These are phyloP conservation scores for Opisthograptis luteolata DNA, from an alignment of 2,888 invertebrate species.

Conservation along the genomic window DNA sequence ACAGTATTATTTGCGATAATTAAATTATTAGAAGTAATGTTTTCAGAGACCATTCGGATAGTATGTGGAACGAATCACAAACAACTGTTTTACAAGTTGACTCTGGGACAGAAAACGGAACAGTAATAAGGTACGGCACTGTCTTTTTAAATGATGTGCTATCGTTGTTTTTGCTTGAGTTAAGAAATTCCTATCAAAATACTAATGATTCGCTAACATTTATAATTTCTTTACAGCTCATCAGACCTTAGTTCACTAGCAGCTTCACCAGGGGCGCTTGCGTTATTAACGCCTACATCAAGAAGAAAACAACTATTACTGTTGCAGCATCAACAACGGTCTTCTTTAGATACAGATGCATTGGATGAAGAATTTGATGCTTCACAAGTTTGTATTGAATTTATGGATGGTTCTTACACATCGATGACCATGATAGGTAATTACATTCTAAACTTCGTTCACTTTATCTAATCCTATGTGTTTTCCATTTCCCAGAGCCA, in stretches of 20 bases:
- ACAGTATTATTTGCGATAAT: not conserved
- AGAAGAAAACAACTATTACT: constrained; percentile 90
- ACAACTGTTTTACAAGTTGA: constrained; percentile 92
- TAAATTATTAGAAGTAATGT: constrained; percentile 3
- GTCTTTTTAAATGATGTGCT: not conserved
- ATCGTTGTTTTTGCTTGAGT: not conserved
- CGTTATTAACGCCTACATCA: constrained; percentile 90
- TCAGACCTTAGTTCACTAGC: constrained; percentile 81
- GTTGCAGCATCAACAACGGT: constrained; percentile 93
- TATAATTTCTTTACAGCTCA: constrained; percentile 60
- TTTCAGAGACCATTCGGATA: constrained; percentile 91
- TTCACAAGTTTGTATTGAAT: constrained; percentile 73
- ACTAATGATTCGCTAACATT: too few species aligned
- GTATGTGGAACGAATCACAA: constrained; percentile 95
- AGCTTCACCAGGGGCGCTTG: constrained; percentile 82
- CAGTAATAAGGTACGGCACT: constrained; percentile 81
- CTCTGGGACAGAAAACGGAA: constrained; percentile 87
- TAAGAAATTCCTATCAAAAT: too few species aligned
- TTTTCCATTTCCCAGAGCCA: constrained; percentile 66
- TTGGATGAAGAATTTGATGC: constrained; percentile 89
- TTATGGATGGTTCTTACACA: constrained; percentile 17
- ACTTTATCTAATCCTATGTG: too few species aligned
- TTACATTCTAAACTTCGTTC: too few species aligned
- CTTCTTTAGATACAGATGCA: constrained; percentile 93
- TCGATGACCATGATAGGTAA: constrained; percentile 20